Evolutionary conservation across 2,797 vertebrate genomes (phyloP).

Genomic region (Graptemys geographica): DNA sequence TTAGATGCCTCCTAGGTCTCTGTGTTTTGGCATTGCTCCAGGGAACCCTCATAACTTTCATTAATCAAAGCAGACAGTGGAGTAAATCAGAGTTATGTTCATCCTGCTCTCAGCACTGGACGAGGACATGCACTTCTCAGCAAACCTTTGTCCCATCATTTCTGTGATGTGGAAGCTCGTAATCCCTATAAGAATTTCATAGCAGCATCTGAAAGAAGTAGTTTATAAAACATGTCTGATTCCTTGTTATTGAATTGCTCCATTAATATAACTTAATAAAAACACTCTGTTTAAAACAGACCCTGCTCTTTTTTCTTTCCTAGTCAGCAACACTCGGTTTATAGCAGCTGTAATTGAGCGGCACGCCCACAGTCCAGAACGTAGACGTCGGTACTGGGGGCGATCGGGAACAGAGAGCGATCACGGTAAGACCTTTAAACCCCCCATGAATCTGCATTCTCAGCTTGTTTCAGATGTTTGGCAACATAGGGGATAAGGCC

Average conservation of each 20-base stretch:
- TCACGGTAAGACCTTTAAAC: slow-evolving; percentile 88
- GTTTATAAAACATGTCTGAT: background rate
- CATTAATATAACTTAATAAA: background rate
- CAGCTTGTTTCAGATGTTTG: background rate
- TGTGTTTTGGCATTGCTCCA: background rate
- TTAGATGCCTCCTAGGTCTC: background rate
- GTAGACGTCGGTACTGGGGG: slow-evolving; percentile 96
- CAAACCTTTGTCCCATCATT: background rate
- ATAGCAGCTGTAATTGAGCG: slow-evolving; percentile 98
- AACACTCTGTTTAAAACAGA: background rate
- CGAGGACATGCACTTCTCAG: background rate
- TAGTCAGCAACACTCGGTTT: slow-evolving; percentile 98
- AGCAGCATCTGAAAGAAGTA: background rate
- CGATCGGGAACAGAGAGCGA: slow-evolving; percentile 97
- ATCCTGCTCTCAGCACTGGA: background rate
- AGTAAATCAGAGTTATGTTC: background rate
- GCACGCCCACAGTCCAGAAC: slow-evolving; percentile 95
- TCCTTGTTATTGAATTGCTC: background rate
- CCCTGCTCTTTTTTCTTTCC: slow-evolving; percentile 23
- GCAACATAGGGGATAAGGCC: background rate
- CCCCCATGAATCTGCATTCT: background rate
- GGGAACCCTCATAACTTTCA: background rate
- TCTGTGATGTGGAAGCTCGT: rapidly evolving
- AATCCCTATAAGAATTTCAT: background rate
- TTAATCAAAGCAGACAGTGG: background rate